These are phyloP conservation scores for Arvicanthis niloticus DNA, from an alignment of 2,113 vertebrate genomes.

Conservation along the genomic window DNA sequence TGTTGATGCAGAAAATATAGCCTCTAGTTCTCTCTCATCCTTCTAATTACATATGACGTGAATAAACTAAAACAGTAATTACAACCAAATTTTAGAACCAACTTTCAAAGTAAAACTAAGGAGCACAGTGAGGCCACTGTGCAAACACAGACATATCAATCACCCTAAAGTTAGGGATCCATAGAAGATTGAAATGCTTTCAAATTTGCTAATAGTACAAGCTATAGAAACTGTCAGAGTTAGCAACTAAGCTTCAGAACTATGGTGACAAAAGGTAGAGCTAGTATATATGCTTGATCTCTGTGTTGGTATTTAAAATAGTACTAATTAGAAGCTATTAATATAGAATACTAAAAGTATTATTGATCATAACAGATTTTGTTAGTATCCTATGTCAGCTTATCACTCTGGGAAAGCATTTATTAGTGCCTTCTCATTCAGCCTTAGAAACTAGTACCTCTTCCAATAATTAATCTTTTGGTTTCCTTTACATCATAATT, in stretches of 20 bases:
- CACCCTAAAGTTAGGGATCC: background rate
- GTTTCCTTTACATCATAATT: background rate
- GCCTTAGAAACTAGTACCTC: background rate
- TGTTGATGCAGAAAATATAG: constrained; percentile 53
- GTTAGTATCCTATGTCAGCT: background rate
- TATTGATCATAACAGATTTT: background rate
- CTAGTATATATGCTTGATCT: background rate
- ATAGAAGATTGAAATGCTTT: constrained; percentile 4
- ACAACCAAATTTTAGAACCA: constrained; percentile 65
- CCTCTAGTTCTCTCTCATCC: constrained; percentile 56
- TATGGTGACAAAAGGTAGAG: background rate
- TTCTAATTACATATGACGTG: constrained; percentile 65
- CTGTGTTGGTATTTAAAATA: constrained; percentile 30
- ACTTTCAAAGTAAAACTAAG: constrained; percentile 59
- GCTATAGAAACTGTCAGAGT: background rate
- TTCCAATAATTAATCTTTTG: background rate
- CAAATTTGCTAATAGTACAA: background rate
- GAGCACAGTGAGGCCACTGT: constrained; percentile 35
- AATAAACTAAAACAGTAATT: constrained; percentile 53
- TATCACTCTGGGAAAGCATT: background rate
- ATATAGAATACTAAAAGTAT: background rate
- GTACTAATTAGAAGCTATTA: background rate
- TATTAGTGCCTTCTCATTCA: background rate
- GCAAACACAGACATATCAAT: background rate
- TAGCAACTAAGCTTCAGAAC: background rate